These are phyloP conservation scores for Caenorhabditis virilis DNA, from an alignment of 2,888 invertebrate genomes.

Conservation along the genomic window DNA sequence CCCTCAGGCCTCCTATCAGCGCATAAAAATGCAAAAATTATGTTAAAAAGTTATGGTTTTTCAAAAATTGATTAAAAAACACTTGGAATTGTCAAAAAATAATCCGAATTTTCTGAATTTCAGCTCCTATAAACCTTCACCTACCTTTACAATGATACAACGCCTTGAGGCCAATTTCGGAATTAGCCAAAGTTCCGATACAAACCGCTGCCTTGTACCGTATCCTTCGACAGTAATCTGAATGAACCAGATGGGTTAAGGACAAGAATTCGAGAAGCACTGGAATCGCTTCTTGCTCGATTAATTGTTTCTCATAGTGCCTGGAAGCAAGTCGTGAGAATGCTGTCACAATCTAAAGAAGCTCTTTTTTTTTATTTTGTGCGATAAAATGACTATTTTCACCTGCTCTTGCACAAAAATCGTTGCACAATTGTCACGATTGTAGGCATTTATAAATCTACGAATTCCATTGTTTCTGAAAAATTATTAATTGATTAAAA, in stretches of 20 bases:
- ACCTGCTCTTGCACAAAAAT: slow-evolving; percentile 65
- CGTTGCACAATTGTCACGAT: slow-evolving; percentile 45
- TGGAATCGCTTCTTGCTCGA: slow-evolving; percentile 58
- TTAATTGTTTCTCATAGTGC: slow-evolving; percentile 55
- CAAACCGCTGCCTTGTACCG: slow-evolving; percentile 65
- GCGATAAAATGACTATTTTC: neutral
- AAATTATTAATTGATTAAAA: neutral
- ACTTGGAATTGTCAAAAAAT: neutral
- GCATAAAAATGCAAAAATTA: no score
- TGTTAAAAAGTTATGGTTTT: no score
- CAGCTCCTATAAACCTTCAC: no score
- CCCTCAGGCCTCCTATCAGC: no score
- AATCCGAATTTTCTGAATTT: neutral
- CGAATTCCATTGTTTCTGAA: slow-evolving; percentile 56
- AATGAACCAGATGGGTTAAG: slow-evolving; percentile 45
- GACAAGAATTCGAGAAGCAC: slow-evolving; percentile 59
- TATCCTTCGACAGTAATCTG: slow-evolving; percentile 59
- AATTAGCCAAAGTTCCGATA: slow-evolving; percentile 58
- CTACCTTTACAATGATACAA: slow-evolving; percentile 57
- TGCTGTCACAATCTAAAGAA: slow-evolving; percentile 55
- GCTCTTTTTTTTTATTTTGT: neutral
- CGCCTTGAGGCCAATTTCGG: slow-evolving; percentile 58
- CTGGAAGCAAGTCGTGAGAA: slow-evolving; percentile 60
- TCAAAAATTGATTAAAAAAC: no score
- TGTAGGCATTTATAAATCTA: slow-evolving; percentile 49